Base-by-base conservation (phyloP, 2,888 invertebrate genomes). In the Clostera curtula region DNA sequence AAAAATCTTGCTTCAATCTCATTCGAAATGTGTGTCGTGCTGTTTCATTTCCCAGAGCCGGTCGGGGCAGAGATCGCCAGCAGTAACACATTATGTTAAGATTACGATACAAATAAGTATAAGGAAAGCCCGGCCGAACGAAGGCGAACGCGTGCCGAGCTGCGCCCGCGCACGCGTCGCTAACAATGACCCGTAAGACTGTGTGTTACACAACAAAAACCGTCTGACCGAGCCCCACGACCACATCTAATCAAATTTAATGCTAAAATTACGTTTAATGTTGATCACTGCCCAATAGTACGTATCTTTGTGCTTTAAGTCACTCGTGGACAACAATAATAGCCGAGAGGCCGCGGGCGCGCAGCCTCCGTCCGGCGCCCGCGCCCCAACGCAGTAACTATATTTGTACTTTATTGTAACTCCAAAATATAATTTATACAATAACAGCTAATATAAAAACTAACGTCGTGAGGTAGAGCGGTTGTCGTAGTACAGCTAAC, bases 221-320 rank as follows among this genome's bases (percentile, higher is more conserved):
- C 59, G 69, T 52, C 63, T 44, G 63, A 54, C 76, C 75, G 71
- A 64, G 71, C 74, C 62, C 53, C 61, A 52, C 60, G 61, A 57
- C 65, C 66, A 69, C 72, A 52, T 67, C 76, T 79, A 79, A 75
- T 73, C 74, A 71, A 76, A 74, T 74, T 76, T 80, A 75, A 71
- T 69, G 68, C 80, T 82, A 79, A 74, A 65, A 68, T 82, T 80
- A 80, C 77, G 72, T 70, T 77, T 69, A 79, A 82, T 83, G 82
- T 83, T 83, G 82, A 83, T 83, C 82, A 83, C 82, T 82, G 82
- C 82, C 82, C 80, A 79, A 73, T 75, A 74, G 80, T 83, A 82
- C 80, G 82, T 82, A 82, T 82, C 66, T 82, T 82, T 82, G 80
- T 80, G 82, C 82, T 76, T 67, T 67, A 63, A 71, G 71, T 79